Base-by-base conservation (phyloP, 1,140 invertebrate species). In the Lutraria rhynchaena region DNA sequence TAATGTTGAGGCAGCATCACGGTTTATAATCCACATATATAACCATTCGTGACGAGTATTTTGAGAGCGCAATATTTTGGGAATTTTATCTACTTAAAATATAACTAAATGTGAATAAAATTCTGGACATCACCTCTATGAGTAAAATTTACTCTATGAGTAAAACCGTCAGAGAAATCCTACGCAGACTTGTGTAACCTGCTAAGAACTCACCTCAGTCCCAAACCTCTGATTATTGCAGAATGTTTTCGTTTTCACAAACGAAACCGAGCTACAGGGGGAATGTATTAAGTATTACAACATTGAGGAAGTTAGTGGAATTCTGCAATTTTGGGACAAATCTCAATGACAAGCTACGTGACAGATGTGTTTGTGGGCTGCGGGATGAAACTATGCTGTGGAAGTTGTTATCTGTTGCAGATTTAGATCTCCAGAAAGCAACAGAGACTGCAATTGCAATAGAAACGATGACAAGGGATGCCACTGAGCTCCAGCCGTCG, bases 291-390 rank as follows among this genome's bases (percentile, higher is more conserved):
- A 51, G 24, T 29, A 44, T 24, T 83, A 31, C 67, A n/a, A 65
- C 69, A 31, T 41, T 87, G 13, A 60, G 81, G 15, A 83, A 74
- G 37, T 61, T 84, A 27, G 33, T 55, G 17, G 37, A 81, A 63
- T 33, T 74, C 33, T 87, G 83, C 63, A 37, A 85, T 44, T 86
- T 85, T 78, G 69, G 84, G 0, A 33, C 37, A 35, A 67, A 53
- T 35, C 33, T 84, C 17, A 61, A 76, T 41, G 81, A 83, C n/a
- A 69, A 53, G 1, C 22, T 86, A 31, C 35, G 74, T 5, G 86
- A 87, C 46, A 70, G 82, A 70, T 82, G 84, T 44, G 86, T 86
- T 0, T 84, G 69, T 78, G 84, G 86, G 17, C 33, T 85, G 49
- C 31, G 49, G 3, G 65, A 78, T 44, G 75, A 82, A 76, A 46